Evolutionary conservation across 2,888 invertebrate genomes (phyloP), one percentile per base, ranked within the genome.

Genomic region (Tridacna gigas): DNA sequence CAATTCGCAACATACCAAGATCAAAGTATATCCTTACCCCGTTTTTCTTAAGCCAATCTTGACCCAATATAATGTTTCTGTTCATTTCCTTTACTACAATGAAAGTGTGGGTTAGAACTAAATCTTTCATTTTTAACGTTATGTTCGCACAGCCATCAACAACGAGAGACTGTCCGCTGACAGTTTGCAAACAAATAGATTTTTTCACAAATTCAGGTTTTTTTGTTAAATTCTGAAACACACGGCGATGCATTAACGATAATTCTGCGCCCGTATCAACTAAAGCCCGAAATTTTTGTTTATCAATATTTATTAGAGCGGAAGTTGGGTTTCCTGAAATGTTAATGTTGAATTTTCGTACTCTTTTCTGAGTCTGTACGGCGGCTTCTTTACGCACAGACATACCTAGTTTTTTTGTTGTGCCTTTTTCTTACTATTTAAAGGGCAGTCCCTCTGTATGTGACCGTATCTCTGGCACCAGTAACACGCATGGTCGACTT

Each of bases 51-150:
- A 75, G 20, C 76, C 75, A 80, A 20, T 80, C 80, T 25, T 61
- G 48, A 0, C 80, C 80, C 45, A 80, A 76, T 18, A 80, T 69
- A 1, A 80, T 2, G 26, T 80, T 80, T 56, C 80, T 67, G 26
- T 76, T 80, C 25, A 76, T 60, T 0, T 61, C 63, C 2, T 60
- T 20, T 37, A 81, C 81, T 12, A 73, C 65, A 37, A 56, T 61
- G 22, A 81, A 81, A 0, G 48, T 61, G n/a, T 81, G 81, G 3
- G 18, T 47, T 0, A 81, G 15, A 25, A 37, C 28, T 20, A 45
- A 7, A 25, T 61, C 61, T 9, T 61, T 61, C 22, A 61, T 7
- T 20, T 61, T n/a, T 15, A 66, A 66, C 13, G 66, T 11, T 15
- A 66, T 66, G 5, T 25, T 26, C 4, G 66, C 45, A 15, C 45